Base-by-base conservation (phyloP, 1,140 invertebrate species). In the Drosophila dunni region DNA sequence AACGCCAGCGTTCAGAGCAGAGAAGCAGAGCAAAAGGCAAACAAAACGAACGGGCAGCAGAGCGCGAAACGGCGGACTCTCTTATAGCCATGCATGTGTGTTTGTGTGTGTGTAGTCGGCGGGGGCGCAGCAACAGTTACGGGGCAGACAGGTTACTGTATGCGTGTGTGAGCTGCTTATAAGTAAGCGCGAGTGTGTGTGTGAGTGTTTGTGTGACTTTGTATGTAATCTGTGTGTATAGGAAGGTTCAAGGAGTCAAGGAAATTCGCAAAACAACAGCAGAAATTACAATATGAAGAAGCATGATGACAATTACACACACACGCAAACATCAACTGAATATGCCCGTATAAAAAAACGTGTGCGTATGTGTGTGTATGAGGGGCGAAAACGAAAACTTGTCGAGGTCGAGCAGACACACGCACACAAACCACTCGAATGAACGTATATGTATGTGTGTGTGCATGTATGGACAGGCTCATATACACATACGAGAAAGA, bases 81-180 rank as follows among this genome's bases (percentile, higher is more conserved):
- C 44, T 68, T 51, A 57, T 75, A 36, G 57, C 34, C 10, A 38
- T 40, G 61, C 65, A 34, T 53, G 13, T 65, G 42, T 64, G 53
- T 73, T 38, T 70, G 61, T 62, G 53, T 67, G 62, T 51, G 38
- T 64, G 44, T 34, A 66, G 58, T 68, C 61, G 76, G 81, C 77
- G 73, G 84, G 84, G 72, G 83, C 64, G 83, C 84, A 81, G 83
- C 83, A 88, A 88, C 83, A 88, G 83, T 79, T 88, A 69, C 60
- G 66, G 73, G 72, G 66, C 69, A 78, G 74, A 79, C 77, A 79
- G 74, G 77, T 75, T 76, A 64, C 45, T 46, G 33, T 67, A 51
- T 75, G 65, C 63, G 45, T 62, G 66, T 79, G 72, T 48, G 53
- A 44, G 63, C 29, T 34, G 66, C 46, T 68, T 44, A 7, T 45